A percentile compares a stretch with the other conserved stretches of the same genome.
phyloP scores from a whole-genome alignment of 2,797 vertebrate genomes.

The Dermochelys coriacea region DNA sequence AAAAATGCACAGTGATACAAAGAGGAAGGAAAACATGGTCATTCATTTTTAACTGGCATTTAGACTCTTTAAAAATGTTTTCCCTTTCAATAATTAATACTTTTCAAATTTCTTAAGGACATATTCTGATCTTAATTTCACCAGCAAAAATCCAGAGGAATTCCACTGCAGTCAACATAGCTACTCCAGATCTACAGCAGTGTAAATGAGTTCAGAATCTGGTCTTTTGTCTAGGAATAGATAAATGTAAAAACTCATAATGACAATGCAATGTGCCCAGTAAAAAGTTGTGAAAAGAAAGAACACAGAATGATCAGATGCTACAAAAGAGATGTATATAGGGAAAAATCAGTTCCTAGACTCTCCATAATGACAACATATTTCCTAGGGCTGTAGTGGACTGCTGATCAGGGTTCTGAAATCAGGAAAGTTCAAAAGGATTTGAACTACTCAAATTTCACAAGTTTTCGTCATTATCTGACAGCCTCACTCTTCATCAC shows the following conservation, averaged over 20 bases:
- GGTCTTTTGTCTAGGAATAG: neutral
- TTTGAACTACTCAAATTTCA: neutral
- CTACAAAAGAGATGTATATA: fast-evolving
- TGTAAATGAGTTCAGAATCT: neutral
- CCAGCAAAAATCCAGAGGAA: neutral
- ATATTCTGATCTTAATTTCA: neutral
- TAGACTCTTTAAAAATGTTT: neutral
- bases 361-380: neutral
- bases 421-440: neutral
- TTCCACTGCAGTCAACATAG: neutral
- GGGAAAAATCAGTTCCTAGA: neutral
- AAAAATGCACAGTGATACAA: neutral
- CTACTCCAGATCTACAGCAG: neutral
- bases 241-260: neutral
- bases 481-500: neutral
- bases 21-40: neutral
- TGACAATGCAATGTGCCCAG: fast-evolving
- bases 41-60: neutral
- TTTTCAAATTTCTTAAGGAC: neutral
- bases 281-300: neutral
- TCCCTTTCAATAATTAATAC: neutral
- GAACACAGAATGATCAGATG: neutral
- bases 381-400: neutral
- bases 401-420: neutral
- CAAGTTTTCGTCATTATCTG: neutral